Evolutionary conservation across 1,140 invertebrate species (phyloP), one percentile per base, ranked within the genome.

Genomic region (Drosophila eugracilis): DNA sequence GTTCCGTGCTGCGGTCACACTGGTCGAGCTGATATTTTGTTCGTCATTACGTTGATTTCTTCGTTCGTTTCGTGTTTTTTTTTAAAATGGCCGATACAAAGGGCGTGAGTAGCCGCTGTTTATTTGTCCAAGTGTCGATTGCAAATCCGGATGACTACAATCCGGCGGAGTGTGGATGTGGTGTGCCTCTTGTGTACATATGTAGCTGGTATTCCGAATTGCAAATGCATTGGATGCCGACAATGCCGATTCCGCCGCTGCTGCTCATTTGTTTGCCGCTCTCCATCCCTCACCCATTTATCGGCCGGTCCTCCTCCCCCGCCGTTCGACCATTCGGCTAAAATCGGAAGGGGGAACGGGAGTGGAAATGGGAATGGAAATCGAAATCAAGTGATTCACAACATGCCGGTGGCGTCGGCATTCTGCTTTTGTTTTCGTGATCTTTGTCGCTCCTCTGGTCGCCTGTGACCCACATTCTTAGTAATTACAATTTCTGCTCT

Each of bases 51-150:
- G 66, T 81, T 81, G 37, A 62, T 72, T 74, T 74, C 57, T 74
- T 74, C 48, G 41, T 72, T 71, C 60, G 58, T 67, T 67, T 65
- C 48, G 57, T 85, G 70, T 80, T 78, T 85, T 85, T 75, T 85
- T 85, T 86, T 80, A 90, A 90, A 70, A 90, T 90, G 89, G 85
- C 89, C 71, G 89, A 90, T 69, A 90, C 89, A 60, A 89, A 90
- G 85, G 85, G 89, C 72, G 89, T 90, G 76, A 90, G 89, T 90
- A 79, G 59, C 39, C 15, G 36, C 19, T 21, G 17, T 36, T 44
- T 17, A 44, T 50, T 24, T 22, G 22, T 5, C 5, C 9, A 26
- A 59, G 24, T 19, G 7, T 2, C 7, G 21, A 37, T 10, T 36
- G 22, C 6, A 14, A 4, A 5, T 42, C 19, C 19, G 28, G 7